Conservation (phyloP, 2,888 invertebrate genomes). For the Tillus elongatus region DNA sequence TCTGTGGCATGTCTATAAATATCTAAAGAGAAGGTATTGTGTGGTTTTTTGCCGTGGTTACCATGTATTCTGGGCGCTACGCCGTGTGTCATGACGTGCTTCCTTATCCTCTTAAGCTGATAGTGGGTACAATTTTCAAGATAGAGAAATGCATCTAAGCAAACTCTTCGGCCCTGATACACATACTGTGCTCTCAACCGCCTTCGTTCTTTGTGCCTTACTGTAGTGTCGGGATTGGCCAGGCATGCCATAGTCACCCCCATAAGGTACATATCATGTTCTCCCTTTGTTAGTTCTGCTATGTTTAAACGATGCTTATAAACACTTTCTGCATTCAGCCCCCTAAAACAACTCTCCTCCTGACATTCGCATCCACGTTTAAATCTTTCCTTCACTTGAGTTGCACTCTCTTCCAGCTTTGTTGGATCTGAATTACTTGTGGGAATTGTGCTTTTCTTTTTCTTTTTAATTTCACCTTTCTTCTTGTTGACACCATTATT, state of each 20-base stretch:
- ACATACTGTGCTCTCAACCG: constrained; percentile 66
- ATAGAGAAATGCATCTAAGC: constrained; percentile 69
- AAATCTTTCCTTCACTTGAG: constrained; percentile 60
- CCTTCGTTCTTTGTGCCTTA: constrained; percentile 62
- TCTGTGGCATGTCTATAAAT: constrained; percentile 70
- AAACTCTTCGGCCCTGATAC: constrained; percentile 68
- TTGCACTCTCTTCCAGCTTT: constrained; percentile 60
- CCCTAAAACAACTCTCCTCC: constrained; percentile 64
- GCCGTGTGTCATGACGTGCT: constrained; percentile 70
- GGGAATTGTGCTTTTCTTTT: constrained; percentile 45
- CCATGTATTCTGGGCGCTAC: constrained; percentile 71
- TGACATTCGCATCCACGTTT: constrained; percentile 68
- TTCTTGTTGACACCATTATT: constrained; percentile 28
- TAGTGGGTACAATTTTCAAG: constrained; percentile 73
- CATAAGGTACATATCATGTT: constrained; percentile 79
- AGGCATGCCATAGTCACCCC: constrained; percentile 76
- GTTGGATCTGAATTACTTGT: constrained; percentile 49
- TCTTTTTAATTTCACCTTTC: constrained; percentile 41
- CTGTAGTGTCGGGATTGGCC: constrained; percentile 63
- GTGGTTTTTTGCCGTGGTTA: constrained; percentile 70
- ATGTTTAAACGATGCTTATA: constrained; percentile 69
- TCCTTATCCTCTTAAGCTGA: constrained; percentile 66
- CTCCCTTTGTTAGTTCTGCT: constrained; percentile 69
- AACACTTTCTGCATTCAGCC: constrained; percentile 65
- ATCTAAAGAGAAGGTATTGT: constrained; percentile 69